These are phyloP conservation scores for Mellilla xanthometata DNA, from an alignment of 2,888 invertebrate species.

Conservation along the genomic window DNA sequence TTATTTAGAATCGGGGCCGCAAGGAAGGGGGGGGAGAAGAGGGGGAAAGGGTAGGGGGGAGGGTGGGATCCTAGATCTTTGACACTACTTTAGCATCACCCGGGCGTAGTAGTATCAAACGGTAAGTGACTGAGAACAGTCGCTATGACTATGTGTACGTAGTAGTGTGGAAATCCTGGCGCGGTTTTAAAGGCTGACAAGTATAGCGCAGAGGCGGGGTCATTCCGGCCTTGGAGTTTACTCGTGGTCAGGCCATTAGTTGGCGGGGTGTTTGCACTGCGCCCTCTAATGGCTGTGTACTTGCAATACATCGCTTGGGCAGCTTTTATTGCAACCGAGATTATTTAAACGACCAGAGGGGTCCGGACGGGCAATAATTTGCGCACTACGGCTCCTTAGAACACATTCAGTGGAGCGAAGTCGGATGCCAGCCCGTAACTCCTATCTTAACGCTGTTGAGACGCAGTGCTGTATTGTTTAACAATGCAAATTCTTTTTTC, in stretches of 20 bases:
- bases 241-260: slow-evolving; percentile 47
- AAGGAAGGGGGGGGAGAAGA: too few relatives aligned
- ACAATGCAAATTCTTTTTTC: too few relatives aligned
- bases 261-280: slow-evolving; percentile 49
- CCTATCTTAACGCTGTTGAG: slow-evolving; percentile 34
- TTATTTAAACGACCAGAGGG: slow-evolving; percentile 59
- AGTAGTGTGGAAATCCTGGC: slow-evolving; percentile 2
- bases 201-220: slow-evolving; percentile 17
- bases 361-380: slow-evolving; percentile 48
- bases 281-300: slow-evolving; percentile 51
- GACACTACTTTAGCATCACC: too few relatives aligned
- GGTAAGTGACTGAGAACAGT: too few relatives aligned
- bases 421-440: slow-evolving; percentile 44
- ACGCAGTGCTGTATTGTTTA: slow-evolving; percentile 18
- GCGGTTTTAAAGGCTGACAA: slow-evolving; percentile 12
- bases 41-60: too few relatives aligned
- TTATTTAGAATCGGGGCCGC: too few relatives aligned
- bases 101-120: too few relatives aligned
- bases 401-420: slow-evolving; percentile 40
- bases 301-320: slow-evolving; percentile 56
- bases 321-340: slow-evolving; percentile 63
- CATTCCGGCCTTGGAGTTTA: slow-evolving; percentile 26
- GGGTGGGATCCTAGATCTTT: too few relatives aligned
- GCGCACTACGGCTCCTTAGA: slow-evolving; percentile 33
- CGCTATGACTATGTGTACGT: not conserved